Base-by-base conservation (phyloP, 2,797 vertebrate genomes). In the Schizothorax lantsangensis region DNA sequence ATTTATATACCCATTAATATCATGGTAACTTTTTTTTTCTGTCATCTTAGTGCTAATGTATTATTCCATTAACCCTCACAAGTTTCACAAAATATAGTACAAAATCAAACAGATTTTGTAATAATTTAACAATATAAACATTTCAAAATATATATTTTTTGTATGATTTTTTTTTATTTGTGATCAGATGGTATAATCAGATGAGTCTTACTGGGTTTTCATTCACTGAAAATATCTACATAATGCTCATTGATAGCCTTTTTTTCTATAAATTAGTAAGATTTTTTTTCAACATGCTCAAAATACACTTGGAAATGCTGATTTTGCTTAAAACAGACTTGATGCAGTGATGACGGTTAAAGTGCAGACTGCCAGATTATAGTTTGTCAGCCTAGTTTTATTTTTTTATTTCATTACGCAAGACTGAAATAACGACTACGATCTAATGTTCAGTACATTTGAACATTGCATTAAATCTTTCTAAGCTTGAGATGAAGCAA, bases 401-500 rank as follows among this genome's bases (percentile, higher is more conserved):
- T 77, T 68, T 66, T 45, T 79, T 52, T 19, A 21, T 75, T 15
- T 6, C 2, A 40, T 69, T 71, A 62, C 19, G 1, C 45, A 59
- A 79, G 19, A 62, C 21, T 69, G 15, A 66, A 81, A 71, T 43
- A 21, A 69, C 8, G 10, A 19, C 68, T 80, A 57, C 26, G 30
- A 75, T 75, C 49, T 85, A 73, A 81, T 84, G 84, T 59, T 69
- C 79, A n/a, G 43, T 49, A 79, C 68, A 66, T 81, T 81, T 82
- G 11, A 68, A 71, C 79, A 85, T 85, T 45, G 79, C 64, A 81
- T 72, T 85, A 43, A 64, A 69, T 59, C 62, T 62, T 84, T 75
- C 15, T 75, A 64, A 84, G 36, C 75, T 79, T 88, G 30, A 38
- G 59, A 83, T 69, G 74, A 90, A 90, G 90, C 89, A 90, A 91